Conservation (phyloP, 1,140 invertebrate species). For the Mactra quadrangularis region DNA sequence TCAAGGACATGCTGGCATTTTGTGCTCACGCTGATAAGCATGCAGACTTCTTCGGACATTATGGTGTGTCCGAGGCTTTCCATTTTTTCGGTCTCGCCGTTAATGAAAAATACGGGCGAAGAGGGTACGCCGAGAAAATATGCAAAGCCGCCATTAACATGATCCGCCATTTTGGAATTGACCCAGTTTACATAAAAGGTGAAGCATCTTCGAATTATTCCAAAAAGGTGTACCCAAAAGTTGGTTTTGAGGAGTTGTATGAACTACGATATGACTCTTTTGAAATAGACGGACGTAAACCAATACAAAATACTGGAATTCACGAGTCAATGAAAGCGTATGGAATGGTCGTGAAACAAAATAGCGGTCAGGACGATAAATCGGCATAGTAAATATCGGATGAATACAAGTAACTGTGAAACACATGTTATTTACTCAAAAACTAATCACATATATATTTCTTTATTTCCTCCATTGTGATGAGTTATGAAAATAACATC, state of each 20-base stretch:
- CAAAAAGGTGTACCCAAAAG: slow-evolving; percentile 1
- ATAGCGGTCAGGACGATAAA: too few species aligned
- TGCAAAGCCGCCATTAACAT: slow-evolving; percentile 7
- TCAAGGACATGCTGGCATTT: neutral
- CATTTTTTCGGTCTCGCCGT: slow-evolving; percentile 25
- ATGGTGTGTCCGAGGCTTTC: neutral
- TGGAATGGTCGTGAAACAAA: neutral
- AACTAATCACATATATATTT: too few species aligned
- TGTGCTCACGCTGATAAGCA: neutral
- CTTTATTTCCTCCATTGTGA: too few species aligned
- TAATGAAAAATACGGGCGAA: neutral
- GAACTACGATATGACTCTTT: neutral
- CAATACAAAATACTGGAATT: slow-evolving; percentile 19
- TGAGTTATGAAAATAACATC: too few species aligned
- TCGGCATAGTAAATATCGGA: too few species aligned
- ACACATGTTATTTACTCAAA: too few species aligned
- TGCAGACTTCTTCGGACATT: slow-evolving; percentile 26
- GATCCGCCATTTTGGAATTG: neutral
- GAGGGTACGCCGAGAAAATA: neutral
- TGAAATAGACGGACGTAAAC: neutral
- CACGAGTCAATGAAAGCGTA: slow-evolving; percentile 20
- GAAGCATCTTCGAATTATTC: slow-evolving; percentile 8
- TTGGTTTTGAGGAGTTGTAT: slow-evolving; percentile 36
- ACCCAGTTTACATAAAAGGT: slow-evolving; percentile 10
- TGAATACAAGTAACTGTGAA: too few species aligned